Conservation (phyloP, 1,140 invertebrate genomes). For the Nautilus pompilius region DNA sequence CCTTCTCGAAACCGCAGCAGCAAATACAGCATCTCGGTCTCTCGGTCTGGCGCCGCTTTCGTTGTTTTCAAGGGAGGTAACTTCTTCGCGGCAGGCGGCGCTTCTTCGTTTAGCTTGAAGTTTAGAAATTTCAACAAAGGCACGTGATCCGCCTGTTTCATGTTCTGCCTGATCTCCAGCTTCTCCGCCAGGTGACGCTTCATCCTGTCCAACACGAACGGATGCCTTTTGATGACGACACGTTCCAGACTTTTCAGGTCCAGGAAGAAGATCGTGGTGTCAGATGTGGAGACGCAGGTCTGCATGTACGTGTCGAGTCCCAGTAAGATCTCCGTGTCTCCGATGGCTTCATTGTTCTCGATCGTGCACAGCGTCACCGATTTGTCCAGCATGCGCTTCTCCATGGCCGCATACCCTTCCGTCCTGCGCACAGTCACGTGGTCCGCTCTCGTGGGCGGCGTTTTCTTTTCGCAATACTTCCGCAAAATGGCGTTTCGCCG, state of each 20-base stretch:
- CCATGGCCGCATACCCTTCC: conserved; percentile 47
- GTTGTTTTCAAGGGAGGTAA: conserved; percentile 33
- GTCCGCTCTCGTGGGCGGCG: conserved; percentile 34
- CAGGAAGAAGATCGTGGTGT: conserved; percentile 43
- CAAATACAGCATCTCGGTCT: conserved; percentile 34
- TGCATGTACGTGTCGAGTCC: conserved; percentile 42
- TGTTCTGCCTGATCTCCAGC: conserved; percentile 28
- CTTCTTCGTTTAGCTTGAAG: conserved; percentile 34
- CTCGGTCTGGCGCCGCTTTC: conserved; percentile 31
- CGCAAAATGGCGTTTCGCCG: conserved; percentile 30
- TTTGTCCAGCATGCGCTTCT: conserved; percentile 30
- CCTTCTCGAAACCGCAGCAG: conserved; percentile 37
- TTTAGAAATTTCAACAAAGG: conserved; percentile 34
- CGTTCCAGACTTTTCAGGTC: conserved; percentile 50
- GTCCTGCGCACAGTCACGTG: conserved; percentile 33
- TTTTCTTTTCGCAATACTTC: conserved; percentile 34
- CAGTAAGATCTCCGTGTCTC: conserved; percentile 42
- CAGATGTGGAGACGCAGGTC: conserved; percentile 41
- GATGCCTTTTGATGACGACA: conserved; percentile 41
- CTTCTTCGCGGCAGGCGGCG: conserved; percentile 21
- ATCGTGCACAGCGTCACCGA: conserved; percentile 37
- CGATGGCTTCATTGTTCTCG: conserved; percentile 37
- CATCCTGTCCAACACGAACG: conserved; percentile 36
- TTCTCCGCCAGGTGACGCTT: conserved; percentile 38
- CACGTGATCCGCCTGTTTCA: conserved; percentile 31